These are phyloP conservation scores for Netelia melanura DNA, from an alignment of 2,888 invertebrate species.

Conservation along the genomic window DNA sequence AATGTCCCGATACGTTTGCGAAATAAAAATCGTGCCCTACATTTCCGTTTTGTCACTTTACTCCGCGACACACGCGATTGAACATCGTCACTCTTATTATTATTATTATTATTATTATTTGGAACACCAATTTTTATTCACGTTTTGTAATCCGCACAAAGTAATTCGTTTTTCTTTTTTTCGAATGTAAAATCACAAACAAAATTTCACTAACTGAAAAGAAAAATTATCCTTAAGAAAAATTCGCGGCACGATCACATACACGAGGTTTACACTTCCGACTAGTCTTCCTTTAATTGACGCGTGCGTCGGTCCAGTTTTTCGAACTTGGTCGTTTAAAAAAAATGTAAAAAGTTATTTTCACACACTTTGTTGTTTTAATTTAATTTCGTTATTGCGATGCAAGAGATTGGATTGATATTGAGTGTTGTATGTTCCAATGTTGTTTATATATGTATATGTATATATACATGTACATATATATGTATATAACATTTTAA, in stretches of 20 bases:
- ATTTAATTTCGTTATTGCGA: not conserved
- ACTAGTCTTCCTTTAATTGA: not conserved
- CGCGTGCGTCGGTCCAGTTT: not conserved
- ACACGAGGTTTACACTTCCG: not conserved
- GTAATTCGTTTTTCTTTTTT: not conserved
- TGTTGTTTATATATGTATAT: too few relatives aligned
- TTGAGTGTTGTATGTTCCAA: too few relatives aligned
- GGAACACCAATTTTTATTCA: too few relatives aligned
- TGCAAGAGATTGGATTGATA: too few relatives aligned
- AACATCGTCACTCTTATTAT: not conserved
- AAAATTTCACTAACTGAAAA: not conserved
- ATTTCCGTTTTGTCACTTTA: not conserved
- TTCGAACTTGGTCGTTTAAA: not conserved
- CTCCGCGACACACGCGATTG: not conserved
- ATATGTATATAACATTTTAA: not conserved
- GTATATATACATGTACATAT: not conserved
- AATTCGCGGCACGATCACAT: not conserved
- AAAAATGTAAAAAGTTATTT: not conserved
- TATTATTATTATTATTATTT: not conserved
- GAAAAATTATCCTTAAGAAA: not conserved
- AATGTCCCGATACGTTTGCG: not conserved
- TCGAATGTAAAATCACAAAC: not conserved
- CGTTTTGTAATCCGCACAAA: too few relatives aligned
- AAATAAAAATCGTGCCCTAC: constrained; percentile 4
- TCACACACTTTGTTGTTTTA: constrained; percentile 1